Evolutionary conservation across 2,888 invertebrate species (phyloP).

Genomic region (Callyntrura sp.): DNA sequence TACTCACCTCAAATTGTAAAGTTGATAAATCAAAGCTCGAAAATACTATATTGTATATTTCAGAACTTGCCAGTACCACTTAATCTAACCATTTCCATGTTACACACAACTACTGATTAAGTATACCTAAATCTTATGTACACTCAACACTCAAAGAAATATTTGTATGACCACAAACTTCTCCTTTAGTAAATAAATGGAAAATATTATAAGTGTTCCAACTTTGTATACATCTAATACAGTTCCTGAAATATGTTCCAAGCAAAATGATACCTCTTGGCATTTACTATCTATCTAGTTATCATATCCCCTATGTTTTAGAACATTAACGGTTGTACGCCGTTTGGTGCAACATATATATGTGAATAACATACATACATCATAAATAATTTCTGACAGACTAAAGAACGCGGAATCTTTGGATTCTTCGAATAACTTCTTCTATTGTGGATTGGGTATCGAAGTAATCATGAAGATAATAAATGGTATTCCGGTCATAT

Average conservation of each 20-base stretch:
- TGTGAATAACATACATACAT: background rate
- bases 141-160: background rate
- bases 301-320: background rate
- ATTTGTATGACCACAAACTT: constrained; percentile 16
- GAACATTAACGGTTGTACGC: background rate
- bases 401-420: constrained; percentile 74
- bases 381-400: constrained; percentile 14
- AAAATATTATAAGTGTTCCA: background rate
- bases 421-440: constrained; percentile 79
- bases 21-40: constrained; percentile 8
- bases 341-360: background rate
- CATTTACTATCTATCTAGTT: background rate
- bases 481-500: constrained; percentile 85
- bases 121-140: background rate
- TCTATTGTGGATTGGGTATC: constrained; percentile 84
- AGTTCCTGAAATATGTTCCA: constrained; percentile 36
- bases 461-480: constrained; percentile 86
- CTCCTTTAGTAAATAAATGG: constrained; percentile 1
- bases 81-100: background rate
- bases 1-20: background rate
- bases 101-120: background rate
- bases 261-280: background rate
- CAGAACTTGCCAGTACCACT: background rate
- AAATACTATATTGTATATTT: background rate
- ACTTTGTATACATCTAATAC: constrained; percentile 40